Evolutionary conservation across 92 coral and sea anemone genomes (phyloP).

Genomic region (Plumapathes pennacea): DNA sequence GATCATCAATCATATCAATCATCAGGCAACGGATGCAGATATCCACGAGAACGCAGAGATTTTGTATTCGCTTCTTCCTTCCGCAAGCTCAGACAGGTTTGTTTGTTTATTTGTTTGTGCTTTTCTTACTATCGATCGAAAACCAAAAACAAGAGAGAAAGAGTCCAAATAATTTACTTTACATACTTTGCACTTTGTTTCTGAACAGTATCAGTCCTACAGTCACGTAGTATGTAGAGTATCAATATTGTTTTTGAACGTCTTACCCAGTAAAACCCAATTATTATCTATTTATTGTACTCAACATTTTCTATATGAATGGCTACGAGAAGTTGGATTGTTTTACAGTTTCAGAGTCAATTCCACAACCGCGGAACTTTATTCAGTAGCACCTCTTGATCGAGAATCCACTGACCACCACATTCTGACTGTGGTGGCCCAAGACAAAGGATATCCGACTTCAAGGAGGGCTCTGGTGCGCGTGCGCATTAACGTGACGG

Average conservation of each 20-base stretch:
- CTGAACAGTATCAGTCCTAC: no score
- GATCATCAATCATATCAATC: slow-evolving; percentile 7
- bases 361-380: slow-evolving; percentile 30
- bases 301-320: no score
- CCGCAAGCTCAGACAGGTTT: slow-evolving; percentile 20
- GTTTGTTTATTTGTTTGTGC: no score
- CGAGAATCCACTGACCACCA: slow-evolving; percentile 3
- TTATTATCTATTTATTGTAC: no score
- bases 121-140: no score
- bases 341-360: slow-evolving; percentile 31
- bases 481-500: slow-evolving; percentile 51
- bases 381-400: slow-evolving; percentile 19
- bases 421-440: slow-evolving; percentile 19
- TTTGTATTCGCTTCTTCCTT: slow-evolving; percentile 18
- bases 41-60: slow-evolving; percentile 31
- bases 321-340: no score
- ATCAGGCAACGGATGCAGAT: slow-evolving; percentile 48
- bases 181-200: no score
- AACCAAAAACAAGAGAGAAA: no score
- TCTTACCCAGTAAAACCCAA: no score
- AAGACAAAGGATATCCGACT: slow-evolving; percentile 10
- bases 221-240: no score
- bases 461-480: slow-evolving; percentile 21
- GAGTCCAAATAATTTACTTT: no score
- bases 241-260: no score